phyloP scores from a whole-genome alignment of 2,888 invertebrate genomes.

The Euplagia quadripunctaria region DNA sequence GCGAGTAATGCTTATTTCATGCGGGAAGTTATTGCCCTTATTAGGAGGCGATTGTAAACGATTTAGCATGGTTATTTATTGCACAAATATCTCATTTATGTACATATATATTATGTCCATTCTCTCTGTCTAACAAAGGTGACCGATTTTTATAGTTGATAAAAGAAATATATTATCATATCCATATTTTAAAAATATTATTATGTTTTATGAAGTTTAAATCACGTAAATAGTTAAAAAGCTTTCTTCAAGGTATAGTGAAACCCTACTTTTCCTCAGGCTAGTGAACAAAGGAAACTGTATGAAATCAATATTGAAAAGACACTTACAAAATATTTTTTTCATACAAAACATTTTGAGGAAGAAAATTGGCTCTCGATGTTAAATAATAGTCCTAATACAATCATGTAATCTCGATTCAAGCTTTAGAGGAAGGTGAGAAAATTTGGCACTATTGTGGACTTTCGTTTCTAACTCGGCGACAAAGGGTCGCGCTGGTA shows the following conservation, averaged over 20 bases:
- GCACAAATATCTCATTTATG: conserved; percentile 45
- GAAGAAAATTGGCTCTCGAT: conserved; percentile 57
- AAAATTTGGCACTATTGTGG: conserved; percentile 66
- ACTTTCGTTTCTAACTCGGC: conserved; percentile 63
- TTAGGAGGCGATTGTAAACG: conserved; percentile 71
- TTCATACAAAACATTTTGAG: conserved; percentile 38
- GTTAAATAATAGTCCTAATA: conserved; percentile 69
- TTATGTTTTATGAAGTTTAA: neutral
- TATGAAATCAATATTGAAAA: neutral
- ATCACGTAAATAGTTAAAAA: neutral
- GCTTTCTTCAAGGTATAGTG: neutral
- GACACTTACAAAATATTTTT: neutral
- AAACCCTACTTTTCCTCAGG: neutral
- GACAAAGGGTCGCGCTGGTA: conserved; percentile 73
- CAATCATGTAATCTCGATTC: conserved; percentile 54
- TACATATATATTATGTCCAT: conserved; percentile 11
- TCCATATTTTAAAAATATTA: neutral
- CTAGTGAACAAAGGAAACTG: neutral
- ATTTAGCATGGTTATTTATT: conserved; percentile 67
- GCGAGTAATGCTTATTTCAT: conserved; percentile 77
- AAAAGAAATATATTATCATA: neutral
- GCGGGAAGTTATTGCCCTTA: conserved; percentile 76
- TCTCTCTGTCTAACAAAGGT: conserved; percentile 9
- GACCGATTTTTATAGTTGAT: conserved; percentile 8
- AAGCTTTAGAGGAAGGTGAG: conserved; percentile 58